Percentiles rank a stretch among this genome's conserved stretches.
Evolutionary conservation across 92 coral and sea anemone species (phyloP).

Genomic region (Scolanthus callimorphus): DNA sequence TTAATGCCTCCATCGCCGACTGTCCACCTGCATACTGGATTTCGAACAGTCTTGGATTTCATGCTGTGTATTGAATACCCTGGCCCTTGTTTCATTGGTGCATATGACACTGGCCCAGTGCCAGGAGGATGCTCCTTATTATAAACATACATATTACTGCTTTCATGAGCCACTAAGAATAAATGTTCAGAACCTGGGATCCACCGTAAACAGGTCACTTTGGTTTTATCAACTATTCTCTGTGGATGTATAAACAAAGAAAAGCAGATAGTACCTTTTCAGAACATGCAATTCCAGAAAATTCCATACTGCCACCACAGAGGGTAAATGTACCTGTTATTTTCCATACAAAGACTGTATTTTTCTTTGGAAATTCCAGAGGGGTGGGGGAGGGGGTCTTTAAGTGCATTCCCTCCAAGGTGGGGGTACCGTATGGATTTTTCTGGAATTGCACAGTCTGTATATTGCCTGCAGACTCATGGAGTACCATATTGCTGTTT

Average conservation of each 20-base stretch:
- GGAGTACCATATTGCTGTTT: too few relatives aligned
- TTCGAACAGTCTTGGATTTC: slow-evolving; percentile 84
- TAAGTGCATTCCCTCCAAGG: too few relatives aligned
- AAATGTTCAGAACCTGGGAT: slow-evolving; percentile 98
- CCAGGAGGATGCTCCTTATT: slow-evolving; percentile 94
- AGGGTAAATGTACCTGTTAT: too few relatives aligned
- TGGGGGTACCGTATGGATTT: too few relatives aligned
- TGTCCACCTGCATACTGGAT: slow-evolving; percentile 98
- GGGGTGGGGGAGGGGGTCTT: too few relatives aligned
- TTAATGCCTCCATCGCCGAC: slow-evolving; percentile 87
- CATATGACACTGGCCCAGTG: slow-evolving; percentile 75
- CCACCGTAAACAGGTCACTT: slow-evolving; percentile 95
- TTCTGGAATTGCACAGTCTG: too few relatives aligned
- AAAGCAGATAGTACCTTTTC: too few relatives aligned
- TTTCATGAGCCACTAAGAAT: slow-evolving; percentile 89
- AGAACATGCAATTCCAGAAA: too few relatives aligned
- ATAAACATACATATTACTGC: slow-evolving; percentile 98
- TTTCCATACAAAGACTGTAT: too few relatives aligned
- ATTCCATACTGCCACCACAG: too few relatives aligned
- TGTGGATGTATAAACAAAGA: slow-evolving; percentile 36
- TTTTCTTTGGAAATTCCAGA: too few relatives aligned
- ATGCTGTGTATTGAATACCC: slow-evolving; percentile 80
- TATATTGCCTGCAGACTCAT: too few relatives aligned
- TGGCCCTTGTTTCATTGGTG: slow-evolving; percentile 95
- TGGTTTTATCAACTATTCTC: slow-evolving; percentile 93